These are phyloP conservation scores for Hexactinellida sp. DNA, from an alignment of 37 sponge, comb jelly and placozoan species.

Conservation along the genomic window DNA sequence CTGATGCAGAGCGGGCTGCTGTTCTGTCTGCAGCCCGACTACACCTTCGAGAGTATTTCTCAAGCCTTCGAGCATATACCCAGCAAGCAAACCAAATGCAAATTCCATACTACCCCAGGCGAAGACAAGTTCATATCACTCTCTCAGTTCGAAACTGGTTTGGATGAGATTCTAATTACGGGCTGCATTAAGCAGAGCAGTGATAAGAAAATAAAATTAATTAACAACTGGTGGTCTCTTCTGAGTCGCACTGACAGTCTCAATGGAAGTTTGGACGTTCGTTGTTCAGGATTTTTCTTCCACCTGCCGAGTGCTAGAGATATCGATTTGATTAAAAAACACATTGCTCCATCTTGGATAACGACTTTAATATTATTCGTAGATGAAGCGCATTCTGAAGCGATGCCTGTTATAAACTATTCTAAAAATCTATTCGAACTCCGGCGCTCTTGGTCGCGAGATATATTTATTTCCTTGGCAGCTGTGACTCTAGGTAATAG, in stretches of 20 bases:
- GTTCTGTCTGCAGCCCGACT: not conserved
- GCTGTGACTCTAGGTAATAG: not conserved
- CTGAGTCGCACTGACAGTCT: not conserved
- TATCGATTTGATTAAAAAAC: not conserved
- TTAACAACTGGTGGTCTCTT: not conserved
- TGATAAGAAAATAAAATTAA: not conserved
- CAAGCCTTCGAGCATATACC: conserved; percentile 11
- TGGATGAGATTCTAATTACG: not conserved
- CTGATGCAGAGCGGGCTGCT: not conserved
- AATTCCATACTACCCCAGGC: not conserved
- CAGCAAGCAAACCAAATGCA: not conserved
- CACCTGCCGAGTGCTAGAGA: not conserved
- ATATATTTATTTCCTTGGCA: not conserved
- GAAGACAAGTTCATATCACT: not conserved
- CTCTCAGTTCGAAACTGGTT: conserved; percentile 15
- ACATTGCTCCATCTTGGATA: not conserved
- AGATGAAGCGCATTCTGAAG: not conserved
- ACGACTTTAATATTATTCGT: not conserved
- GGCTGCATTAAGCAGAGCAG: not conserved
- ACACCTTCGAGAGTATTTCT: not conserved
- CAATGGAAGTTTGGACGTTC: not conserved
- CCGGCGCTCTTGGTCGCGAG: not conserved
- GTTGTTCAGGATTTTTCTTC: not conserved
- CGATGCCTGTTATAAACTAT: not conserved
- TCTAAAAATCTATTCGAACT: not conserved